Percentiles rank a stretch among this genome's conserved stretches.
phyloP scores from a whole-genome alignment of 2,888 invertebrate genomes.

The Lithophane ornitopus region DNA sequence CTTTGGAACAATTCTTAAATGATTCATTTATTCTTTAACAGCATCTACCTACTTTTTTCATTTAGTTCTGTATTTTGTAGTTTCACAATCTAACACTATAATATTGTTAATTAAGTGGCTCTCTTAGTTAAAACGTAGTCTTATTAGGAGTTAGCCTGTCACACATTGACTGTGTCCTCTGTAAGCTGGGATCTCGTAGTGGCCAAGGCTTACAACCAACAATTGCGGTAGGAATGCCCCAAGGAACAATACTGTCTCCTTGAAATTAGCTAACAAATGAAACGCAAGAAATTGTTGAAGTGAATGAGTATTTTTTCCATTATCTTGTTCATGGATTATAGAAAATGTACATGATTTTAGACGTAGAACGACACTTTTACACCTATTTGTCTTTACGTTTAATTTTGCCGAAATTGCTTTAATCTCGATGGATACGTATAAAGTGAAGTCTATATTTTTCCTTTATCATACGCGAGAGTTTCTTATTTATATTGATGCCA shows the following conservation, averaged over 20 bases:
- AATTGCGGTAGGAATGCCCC: conserved; percentile 32
- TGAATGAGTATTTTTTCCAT: not conserved
- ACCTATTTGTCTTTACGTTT: conserved; percentile 42
- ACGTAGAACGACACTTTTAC: conserved; percentile 10
- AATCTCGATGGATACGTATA: conserved; percentile 46
- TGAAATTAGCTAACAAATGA: conserved; percentile 20
- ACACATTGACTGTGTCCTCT: conserved; percentile 39
- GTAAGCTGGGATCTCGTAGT: conserved; percentile 37
- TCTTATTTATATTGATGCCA: conserved; percentile 56
- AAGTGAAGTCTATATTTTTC: conserved; percentile 43
- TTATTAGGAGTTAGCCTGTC: conserved; percentile 44
- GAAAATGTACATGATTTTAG: conserved; percentile 19
- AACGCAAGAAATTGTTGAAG: conserved; percentile 13
- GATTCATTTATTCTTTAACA: not conserved
- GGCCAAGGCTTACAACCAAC: conserved; percentile 6
- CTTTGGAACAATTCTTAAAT: not conserved
- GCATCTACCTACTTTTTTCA: not conserved
- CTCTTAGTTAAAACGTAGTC: conserved; percentile 15
- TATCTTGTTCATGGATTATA: not conserved
- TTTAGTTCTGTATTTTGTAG: not conserved
- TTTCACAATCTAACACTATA: not conserved
- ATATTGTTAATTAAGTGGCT: conserved; percentile 1
- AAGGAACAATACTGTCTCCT: conserved; percentile 38
- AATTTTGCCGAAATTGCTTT: conserved; percentile 55
- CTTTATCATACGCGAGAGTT: conserved; percentile 40